Base-by-base conservation (phyloP, 2,888 invertebrate genomes). In the Baronia brevicornis region DNA sequence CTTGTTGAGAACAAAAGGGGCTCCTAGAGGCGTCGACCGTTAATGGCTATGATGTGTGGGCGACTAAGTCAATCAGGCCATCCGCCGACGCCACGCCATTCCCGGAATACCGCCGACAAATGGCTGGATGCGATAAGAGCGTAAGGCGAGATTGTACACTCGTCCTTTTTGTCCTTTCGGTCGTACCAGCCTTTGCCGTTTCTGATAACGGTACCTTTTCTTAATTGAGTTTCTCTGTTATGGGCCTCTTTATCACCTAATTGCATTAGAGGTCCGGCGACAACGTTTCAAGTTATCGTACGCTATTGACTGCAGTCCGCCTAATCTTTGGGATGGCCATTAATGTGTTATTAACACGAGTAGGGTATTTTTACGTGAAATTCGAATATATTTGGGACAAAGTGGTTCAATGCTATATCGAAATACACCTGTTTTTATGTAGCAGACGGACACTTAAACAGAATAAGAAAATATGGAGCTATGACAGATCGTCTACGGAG, bases 41-140 rank as follows among this genome's bases (percentile, higher is more conserved):
- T 78, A 79, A 79, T 80, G 63, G 71, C 60, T 68, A 78, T 73
- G 63, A 65, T 65, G 75, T 68, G 82, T 84, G 74, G 84, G 82
- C 80, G 80, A 74, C 70, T 60, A 70, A 73, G 78, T 80, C 82
- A 82, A 82, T 82, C 80, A 84, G 80, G 68, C 67, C 79, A 78
- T 82, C 80, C 80, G 78, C 67, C 75, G 78, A 61, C 77, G 60
- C n/a, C n/a, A n/a, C n/a, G n/a, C 71, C 70, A 73, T 84, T 84
- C 82, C 80, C 60, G 77, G 82, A 84, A 82, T 78, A 78, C 69
- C 68, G 60, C 62, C 75, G 65, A 74, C 80, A 79, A 80, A 79
- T 80, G 74, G 74, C 61, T 66, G 62, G 57, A 48, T 50, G 53
- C 68, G 78, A 79, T 79, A 80, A 80, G 70, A 61, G 48, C 41